Conservation (phyloP, 1,140 invertebrate genomes). For the Agrypnia vestita region DNA sequence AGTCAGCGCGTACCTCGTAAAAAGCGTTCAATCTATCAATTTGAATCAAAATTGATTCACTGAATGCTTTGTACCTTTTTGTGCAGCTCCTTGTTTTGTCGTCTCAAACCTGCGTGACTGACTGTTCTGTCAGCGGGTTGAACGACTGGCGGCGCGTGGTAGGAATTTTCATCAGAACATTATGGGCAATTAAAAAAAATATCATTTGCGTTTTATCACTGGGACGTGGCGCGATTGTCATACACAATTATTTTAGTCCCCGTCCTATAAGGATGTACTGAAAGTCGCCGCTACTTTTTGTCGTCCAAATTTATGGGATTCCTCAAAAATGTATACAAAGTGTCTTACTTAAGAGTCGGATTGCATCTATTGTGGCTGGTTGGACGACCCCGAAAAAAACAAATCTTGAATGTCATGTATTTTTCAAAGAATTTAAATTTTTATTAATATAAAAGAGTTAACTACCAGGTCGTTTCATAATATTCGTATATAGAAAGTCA, state of each 20-base stretch:
- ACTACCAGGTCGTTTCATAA: slow-evolving; percentile 5
- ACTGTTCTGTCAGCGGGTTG: slow-evolving; percentile 43
- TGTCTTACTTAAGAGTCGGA: too few species aligned
- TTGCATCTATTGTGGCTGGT: too few species aligned
- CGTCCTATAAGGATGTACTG: slow-evolving; percentile 11
- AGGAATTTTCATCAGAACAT: slow-evolving; percentile 56
- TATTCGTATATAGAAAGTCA: slow-evolving; percentile 57
- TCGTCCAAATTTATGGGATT: too few species aligned
- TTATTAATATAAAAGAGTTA: slow-evolving; percentile 44
- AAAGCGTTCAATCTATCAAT: not conserved
- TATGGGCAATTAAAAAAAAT: slow-evolving; percentile 59
- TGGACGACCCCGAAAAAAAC: too few species aligned
- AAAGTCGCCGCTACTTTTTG: not conserved
- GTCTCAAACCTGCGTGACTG: not conserved
- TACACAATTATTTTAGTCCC: slow-evolving; percentile 20
- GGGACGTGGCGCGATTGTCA: slow-evolving; percentile 45
- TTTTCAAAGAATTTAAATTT: too few species aligned
- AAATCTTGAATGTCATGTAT: too few species aligned
- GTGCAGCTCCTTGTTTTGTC: not conserved
- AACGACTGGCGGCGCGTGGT: slow-evolving; percentile 59
- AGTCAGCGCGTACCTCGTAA: not conserved
- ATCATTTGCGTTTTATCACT: slow-evolving; percentile 58
- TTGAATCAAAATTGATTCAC: too few species aligned
- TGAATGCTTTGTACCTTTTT: too few species aligned
- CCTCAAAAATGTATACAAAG: too few species aligned